These are phyloP conservation scores for Mesoclemmys tuberculata DNA, from an alignment of 2,113 vertebrate species.

Conservation along the genomic window DNA sequence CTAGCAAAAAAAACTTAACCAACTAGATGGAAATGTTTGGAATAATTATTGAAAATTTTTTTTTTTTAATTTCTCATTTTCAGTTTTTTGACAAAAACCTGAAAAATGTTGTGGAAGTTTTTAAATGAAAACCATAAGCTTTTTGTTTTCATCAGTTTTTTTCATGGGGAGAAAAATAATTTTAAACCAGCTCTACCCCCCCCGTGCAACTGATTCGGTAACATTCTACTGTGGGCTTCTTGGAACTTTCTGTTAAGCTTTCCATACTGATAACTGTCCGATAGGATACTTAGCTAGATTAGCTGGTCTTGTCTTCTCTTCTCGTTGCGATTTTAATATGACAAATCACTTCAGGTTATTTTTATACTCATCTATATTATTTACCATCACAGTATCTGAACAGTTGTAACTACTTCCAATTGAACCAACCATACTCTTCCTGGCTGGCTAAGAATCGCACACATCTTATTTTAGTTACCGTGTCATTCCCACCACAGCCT, in stretches of 20 bases:
- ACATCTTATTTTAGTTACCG: neutral
- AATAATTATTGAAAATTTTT: neutral
- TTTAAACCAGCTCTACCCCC: neutral
- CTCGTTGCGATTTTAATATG: neutral
- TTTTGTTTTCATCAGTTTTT: neutral
- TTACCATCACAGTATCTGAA: neutral
- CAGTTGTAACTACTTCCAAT: neutral
- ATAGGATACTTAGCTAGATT: neutral
- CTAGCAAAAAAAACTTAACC: neutral
- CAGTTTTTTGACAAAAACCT: fast-evolving
- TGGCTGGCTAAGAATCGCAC: neutral
- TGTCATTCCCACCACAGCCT: neutral
- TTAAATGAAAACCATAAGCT: fast-evolving
- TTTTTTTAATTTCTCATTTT: neutral
- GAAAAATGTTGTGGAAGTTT: neutral
- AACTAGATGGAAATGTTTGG: fast-evolving
- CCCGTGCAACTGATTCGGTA: neutral
- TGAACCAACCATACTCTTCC: neutral
- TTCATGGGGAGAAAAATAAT: neutral
- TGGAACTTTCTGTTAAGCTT: neutral
- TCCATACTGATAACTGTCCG: neutral
- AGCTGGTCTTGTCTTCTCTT: neutral
- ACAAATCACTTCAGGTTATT: neutral
- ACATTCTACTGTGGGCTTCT: neutral
- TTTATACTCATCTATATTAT: neutral